These are phyloP conservation scores for Embidobia sp. DNA, from an alignment of 2,888 invertebrate species.

Conservation along the genomic window DNA sequence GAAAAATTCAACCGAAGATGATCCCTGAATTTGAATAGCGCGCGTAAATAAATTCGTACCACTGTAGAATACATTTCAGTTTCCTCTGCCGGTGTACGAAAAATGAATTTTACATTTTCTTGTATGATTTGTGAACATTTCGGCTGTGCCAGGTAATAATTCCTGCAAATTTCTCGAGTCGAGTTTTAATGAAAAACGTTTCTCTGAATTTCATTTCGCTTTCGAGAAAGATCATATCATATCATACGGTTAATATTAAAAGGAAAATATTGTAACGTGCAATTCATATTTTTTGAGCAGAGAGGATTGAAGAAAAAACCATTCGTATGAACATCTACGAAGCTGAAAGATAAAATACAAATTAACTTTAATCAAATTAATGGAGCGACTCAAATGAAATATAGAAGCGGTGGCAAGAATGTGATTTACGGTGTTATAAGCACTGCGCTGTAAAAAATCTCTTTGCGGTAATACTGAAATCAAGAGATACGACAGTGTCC, in stretches of 20 bases:
- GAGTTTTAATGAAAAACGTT: no score
- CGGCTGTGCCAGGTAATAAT: no score
- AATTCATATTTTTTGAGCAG: no score
- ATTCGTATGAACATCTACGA: no score
- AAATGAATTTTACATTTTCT: constrained; percentile 17
- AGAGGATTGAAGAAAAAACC: no score
- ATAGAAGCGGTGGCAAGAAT: constrained; percentile 21
- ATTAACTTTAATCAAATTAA: constrained; percentile 13
- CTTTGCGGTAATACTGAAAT: constrained; percentile 31
- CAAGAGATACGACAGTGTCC: constrained; percentile 18
- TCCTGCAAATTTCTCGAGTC: no score
- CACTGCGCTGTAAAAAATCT: no score
- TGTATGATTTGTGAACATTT: no score
- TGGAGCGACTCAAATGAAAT: constrained; percentile 11
- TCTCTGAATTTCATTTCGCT: no score
- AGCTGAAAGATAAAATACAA: neutral
- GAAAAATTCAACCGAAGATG: constrained; percentile 21
- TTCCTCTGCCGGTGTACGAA: constrained; percentile 26
- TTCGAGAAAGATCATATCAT: no score
- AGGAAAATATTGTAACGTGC: no score
- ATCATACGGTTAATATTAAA: no score
- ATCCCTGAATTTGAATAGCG: constrained; percentile 48
- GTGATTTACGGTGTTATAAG: constrained; percentile 23
- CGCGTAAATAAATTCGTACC: constrained; percentile 29
- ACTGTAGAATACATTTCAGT: constrained; percentile 21